A percentile compares a stretch with the other conserved stretches of the same genome.
These are phyloP conservation scores for Pseudochromis fuscus DNA, from an alignment of 2,797 vertebrate species.

Conservation along the genomic window DNA sequence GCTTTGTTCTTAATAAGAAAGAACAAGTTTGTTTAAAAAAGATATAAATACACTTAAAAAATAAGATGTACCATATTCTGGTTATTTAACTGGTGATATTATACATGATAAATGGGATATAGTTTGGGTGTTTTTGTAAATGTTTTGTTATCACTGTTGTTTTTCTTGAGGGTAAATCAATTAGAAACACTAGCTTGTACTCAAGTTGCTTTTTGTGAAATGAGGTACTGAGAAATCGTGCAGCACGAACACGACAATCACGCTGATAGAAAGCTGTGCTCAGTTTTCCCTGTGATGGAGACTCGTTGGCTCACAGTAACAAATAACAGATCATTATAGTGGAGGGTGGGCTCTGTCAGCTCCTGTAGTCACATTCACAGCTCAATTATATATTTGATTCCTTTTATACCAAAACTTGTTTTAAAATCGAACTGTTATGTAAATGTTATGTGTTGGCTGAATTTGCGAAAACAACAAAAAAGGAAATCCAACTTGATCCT, in stretches of 20 bases:
- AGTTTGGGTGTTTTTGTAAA: conserved; percentile 46
- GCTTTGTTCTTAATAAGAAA: conserved; percentile 47
- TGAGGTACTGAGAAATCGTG: conserved; percentile 24
- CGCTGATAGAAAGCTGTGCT: conserved; percentile 12
- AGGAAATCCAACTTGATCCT: background rate
- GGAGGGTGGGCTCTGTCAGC: background rate
- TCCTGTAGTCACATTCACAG: conserved; percentile 7
- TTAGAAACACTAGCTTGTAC: conserved; percentile 49
- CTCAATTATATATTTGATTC: background rate
- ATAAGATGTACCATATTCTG: conserved; percentile 48
- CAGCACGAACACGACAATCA: conserved; percentile 58
- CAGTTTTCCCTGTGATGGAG: conserved; percentile 8
- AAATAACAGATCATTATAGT: background rate
- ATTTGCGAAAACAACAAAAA: background rate
- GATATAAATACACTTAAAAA: background rate
- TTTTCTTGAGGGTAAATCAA: conserved; percentile 26
- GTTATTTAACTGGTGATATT: conserved; percentile 56
- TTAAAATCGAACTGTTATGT: background rate
- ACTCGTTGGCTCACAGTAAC: background rate
- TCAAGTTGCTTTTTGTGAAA: conserved; percentile 37
- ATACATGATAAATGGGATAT: conserved; percentile 21
- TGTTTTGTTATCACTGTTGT: conserved; percentile 24
- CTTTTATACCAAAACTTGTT: conserved; percentile 28
- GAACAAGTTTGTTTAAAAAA: conserved; percentile 24
- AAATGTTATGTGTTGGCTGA: conserved; percentile 1